Evolutionary conservation across 2,888 invertebrate genomes (phyloP), one percentile per base, ranked within the genome.

Genomic region (Mesorhabditis belari): DNA sequence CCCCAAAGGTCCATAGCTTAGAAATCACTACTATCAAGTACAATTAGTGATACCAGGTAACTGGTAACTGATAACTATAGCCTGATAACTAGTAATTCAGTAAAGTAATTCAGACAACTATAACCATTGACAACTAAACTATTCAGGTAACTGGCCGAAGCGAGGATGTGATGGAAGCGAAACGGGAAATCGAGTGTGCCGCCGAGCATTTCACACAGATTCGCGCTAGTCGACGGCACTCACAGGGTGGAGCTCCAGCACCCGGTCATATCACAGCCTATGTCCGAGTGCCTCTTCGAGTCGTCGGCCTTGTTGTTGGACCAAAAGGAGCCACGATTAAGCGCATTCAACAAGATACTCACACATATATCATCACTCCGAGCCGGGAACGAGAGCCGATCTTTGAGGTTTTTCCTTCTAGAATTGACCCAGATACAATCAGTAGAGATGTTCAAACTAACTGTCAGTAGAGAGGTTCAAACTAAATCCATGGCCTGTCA

Each of bases 321-420:
- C 95, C 96, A 60, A 98, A 98, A 83, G 98, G 98, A 60, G 95
- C 95, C 60, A 98, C 98, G 73, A 98, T 98, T 85, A 98, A 98
- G 85, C 89, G 95, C 81, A 98, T 98, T 83, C 98, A 98, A 83
- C 96, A 98, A 84, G 92, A 93, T 82, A 95, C 96, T 59, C 92
- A 94, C 86, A 96, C 96, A 6, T 96, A 96, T 86, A 96, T 96
- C 82, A 94, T 96, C 71, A 96, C 96, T 24, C 95, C 96, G 5
- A 92, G 92, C 67, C 88, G 96, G 64, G 96, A 98, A 83, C 93
- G 94, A 85, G 95, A 98, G 83, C 98, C 98, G 12, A 92, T 98
- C 55, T 98, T 98, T 84, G 96, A 96, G 84, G 75, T 77, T 27
- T 54, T 54, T 54, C n/a, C n/a, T n/a, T n/a, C n/a, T n/a, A n/a